phyloP scores from a whole-genome alignment of 2,797 vertebrate genomes.

The Eulemur coronatus region DNA sequence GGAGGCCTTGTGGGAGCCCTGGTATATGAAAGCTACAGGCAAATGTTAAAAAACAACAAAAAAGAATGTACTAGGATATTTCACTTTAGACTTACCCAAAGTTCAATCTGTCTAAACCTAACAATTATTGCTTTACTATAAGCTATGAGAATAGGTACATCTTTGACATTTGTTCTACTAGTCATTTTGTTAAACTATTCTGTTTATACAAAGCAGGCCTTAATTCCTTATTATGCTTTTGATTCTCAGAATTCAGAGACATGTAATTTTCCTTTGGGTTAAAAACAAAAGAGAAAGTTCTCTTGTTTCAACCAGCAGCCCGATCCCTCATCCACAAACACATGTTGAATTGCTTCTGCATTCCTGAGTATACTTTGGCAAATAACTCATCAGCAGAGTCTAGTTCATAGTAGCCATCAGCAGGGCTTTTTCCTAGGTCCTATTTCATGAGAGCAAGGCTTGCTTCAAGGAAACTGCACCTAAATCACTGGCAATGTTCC shows the following conservation, averaged over 20 bases:
- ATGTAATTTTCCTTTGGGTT: not conserved
- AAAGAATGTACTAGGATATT: not conserved
- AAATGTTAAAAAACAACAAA: not conserved
- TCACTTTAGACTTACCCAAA: not conserved
- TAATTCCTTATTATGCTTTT: not conserved
- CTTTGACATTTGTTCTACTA: not conserved
- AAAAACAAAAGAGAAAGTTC: not conserved
- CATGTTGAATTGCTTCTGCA: not conserved
- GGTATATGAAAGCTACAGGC: not conserved
- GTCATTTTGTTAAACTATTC: constrained; percentile 8
- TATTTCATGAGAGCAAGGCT: not conserved
- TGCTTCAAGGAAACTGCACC: not conserved
- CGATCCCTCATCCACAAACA: not conserved
- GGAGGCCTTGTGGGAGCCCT: not conserved
- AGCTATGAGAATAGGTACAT: not conserved
- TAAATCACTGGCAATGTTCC: not conserved
- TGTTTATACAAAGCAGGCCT: not conserved
- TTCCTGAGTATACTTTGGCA: not conserved
- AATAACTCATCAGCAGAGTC: not conserved
- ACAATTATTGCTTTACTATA: not conserved
- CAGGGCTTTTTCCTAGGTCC: not conserved
- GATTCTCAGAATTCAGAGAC: not conserved
- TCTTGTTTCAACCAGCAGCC: constrained; percentile 25
- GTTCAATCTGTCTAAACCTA: not conserved
- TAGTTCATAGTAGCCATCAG: not conserved